These are phyloP conservation scores for Hirtodrosophila cameraria DNA, from an alignment of 2,888 invertebrate genomes.

Conservation along the genomic window DNA sequence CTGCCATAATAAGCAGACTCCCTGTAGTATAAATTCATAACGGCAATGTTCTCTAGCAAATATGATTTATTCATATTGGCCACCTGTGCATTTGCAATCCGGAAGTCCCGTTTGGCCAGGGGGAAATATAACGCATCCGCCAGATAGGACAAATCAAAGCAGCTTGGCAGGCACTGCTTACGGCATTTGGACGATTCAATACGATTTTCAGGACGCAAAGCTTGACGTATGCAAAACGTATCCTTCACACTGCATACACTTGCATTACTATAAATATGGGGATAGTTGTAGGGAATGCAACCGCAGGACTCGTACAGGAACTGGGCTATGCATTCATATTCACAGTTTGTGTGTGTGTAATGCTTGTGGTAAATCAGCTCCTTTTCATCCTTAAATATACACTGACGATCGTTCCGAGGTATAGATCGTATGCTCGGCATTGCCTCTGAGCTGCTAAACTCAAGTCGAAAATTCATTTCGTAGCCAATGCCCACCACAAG, in stretches of 20 bases:
- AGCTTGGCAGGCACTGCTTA: constrained; percentile 88
- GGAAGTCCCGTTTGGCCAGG: constrained; percentile 60
- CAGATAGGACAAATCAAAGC: constrained; percentile 89
- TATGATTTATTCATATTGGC: constrained; percentile 65
- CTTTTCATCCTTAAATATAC: constrained; percentile 89
- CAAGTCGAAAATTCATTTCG: constrained; percentile 88
- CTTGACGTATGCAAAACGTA: constrained; percentile 48
- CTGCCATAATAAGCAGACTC: constrained; percentile 89
- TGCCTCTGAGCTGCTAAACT: constrained; percentile 88
- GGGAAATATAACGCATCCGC: constrained; percentile 87
- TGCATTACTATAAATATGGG: constrained; percentile 87
- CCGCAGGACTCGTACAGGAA: constrained; percentile 60
- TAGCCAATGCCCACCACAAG: constrained; percentile 88
- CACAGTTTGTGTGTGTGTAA: constrained; percentile 76
- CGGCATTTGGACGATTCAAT: constrained; percentile 58
- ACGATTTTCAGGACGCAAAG: constrained; percentile 15
- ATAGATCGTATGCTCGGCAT: constrained; percentile 86
- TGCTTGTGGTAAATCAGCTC: constrained; percentile 87
- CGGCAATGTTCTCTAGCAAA: constrained; percentile 87
- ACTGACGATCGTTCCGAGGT: constrained; percentile 87
- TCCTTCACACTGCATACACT: constrained; percentile 69
- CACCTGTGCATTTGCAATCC: constrained; percentile 63
- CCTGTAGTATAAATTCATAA: constrained; percentile 90
- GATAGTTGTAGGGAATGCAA: constrained; percentile 80
- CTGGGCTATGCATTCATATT: constrained; percentile 86